Evolutionary conservation across 2,113 vertebrate genomes (phyloP).

Genomic region (Serilophus lunatus): DNA sequence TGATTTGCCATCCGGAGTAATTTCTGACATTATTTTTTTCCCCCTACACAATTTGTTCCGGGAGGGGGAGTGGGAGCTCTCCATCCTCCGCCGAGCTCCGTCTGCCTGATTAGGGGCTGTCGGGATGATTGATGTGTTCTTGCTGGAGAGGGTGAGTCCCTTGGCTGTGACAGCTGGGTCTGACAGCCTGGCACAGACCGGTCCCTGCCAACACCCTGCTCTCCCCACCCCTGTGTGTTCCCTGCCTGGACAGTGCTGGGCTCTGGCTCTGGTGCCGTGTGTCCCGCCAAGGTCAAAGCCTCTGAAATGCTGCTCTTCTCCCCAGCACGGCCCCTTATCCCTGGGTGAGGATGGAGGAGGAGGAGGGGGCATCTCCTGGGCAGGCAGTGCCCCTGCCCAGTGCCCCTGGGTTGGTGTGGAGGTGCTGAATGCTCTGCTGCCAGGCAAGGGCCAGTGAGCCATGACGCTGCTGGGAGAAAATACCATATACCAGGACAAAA

Average conservation of each 20-base stretch:
- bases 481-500: not conserved
- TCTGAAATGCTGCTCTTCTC: fast-evolving
- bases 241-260: not conserved
- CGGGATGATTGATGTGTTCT: constrained; percentile 57
- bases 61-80: not conserved
- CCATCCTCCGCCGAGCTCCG: constrained; percentile 16
- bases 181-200: constrained; percentile 29
- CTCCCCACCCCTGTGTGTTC: constrained; percentile 39
- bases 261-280: not conserved
- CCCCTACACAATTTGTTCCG: not conserved
- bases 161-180: constrained; percentile 19
- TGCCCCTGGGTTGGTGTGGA: not conserved
- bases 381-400: fast-evolving
- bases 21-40: not conserved
- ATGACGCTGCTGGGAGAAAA: not conserved
- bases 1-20: constrained; percentile 51
- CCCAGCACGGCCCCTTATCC: fast-evolving
- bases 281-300: not conserved
- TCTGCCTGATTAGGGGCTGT: constrained; percentile 63
- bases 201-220: constrained; percentile 32
- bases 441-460: not conserved
- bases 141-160: constrained; percentile 39
- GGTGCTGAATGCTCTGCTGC: not conserved
- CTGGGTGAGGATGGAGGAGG: not conserved
- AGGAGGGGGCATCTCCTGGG: not conserved